These are phyloP conservation scores for Coregonus suidteri DNA, from an alignment of 2,797 vertebrate species.

Conservation along the genomic window DNA sequence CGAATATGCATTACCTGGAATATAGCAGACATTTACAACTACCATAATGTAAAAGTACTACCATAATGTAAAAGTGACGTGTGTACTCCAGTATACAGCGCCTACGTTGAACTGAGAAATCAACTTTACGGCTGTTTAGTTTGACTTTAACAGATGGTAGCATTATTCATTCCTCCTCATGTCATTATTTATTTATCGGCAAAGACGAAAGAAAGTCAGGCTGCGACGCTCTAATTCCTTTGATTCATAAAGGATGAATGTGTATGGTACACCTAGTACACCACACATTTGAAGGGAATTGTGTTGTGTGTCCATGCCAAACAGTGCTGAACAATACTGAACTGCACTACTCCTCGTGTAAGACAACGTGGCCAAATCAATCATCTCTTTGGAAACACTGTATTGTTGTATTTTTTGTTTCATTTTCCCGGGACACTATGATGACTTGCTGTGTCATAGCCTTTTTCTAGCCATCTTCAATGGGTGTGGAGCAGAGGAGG, in stretches of 20 bases:
- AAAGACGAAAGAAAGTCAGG: constrained; percentile 68
- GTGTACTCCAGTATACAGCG: not conserved
- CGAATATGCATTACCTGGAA: no score
- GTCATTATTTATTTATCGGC: constrained; percentile 54
- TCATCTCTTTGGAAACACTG: constrained; percentile 22
- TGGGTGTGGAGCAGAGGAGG: constrained; percentile 38
- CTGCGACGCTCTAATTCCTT: constrained; percentile 23
- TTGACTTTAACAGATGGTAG: constrained; percentile 62
- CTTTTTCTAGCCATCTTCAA: constrained; percentile 46
- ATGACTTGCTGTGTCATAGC: constrained; percentile 38
- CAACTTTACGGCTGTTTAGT: constrained; percentile 36
- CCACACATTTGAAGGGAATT: constrained; percentile 16
- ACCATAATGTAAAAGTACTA: not conserved
- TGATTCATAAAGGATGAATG: constrained; percentile 32
- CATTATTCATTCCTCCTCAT: constrained; percentile 53
- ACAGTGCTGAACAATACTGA: constrained; percentile 3
- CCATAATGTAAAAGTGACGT: not conserved
- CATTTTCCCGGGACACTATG: constrained; percentile 25
- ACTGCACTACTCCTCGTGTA: constrained; percentile 15
- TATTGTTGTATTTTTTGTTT: constrained; percentile 3
- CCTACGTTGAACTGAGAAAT: constrained; percentile 35
- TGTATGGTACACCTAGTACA: constrained; percentile 1
- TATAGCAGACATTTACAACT: no score
- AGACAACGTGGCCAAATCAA: constrained; percentile 36
- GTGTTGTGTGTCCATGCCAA: constrained; percentile 1